Conservation (phyloP, 1,140 invertebrate species). For the Megalopta genalis region DNA sequence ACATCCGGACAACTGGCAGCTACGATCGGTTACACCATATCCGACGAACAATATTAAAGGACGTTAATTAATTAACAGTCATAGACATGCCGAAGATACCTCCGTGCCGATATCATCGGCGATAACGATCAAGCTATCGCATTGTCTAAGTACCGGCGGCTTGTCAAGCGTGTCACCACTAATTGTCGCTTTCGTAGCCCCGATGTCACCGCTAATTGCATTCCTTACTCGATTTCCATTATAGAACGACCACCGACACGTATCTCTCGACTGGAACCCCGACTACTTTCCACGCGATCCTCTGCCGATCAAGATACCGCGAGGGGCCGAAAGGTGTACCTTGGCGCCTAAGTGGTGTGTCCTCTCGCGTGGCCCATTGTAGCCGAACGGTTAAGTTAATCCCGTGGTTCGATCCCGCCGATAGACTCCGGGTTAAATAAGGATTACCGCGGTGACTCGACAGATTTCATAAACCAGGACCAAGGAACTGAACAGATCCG, state of each 20-base stretch:
- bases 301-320: slow-evolving; percentile 46
- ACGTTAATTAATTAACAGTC: slow-evolving; percentile 14
- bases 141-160: slow-evolving; percentile 44
- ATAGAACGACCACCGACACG: slow-evolving; percentile 48
- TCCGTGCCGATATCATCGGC: neutral
- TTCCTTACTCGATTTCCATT: slow-evolving; percentile 68
- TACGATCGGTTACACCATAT: too few relatives aligned
- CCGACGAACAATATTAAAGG: neutral
- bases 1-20: neutral
- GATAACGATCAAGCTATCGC: slow-evolving; percentile 39
- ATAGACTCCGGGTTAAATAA: slow-evolving; percentile 70
- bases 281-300: slow-evolving; percentile 46
- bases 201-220: slow-evolving; percentile 40
- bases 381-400: slow-evolving; percentile 64
- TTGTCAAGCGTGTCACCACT: slow-evolving; percentile 44
- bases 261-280: slow-evolving; percentile 22
- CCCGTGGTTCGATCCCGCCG: slow-evolving; percentile 56
- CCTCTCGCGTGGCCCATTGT: slow-evolving; percentile 54
- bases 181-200: slow-evolving; percentile 44
- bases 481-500: neutral
- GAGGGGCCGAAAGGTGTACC: neutral
- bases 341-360: slow-evolving; percentile 55
- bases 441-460: slow-evolving; percentile 69
- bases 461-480: slow-evolving; percentile 33
- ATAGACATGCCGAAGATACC: neutral